phyloP scores from a whole-genome alignment of 2,113 vertebrate genomes.

The Prunella fulvescens region DNA sequence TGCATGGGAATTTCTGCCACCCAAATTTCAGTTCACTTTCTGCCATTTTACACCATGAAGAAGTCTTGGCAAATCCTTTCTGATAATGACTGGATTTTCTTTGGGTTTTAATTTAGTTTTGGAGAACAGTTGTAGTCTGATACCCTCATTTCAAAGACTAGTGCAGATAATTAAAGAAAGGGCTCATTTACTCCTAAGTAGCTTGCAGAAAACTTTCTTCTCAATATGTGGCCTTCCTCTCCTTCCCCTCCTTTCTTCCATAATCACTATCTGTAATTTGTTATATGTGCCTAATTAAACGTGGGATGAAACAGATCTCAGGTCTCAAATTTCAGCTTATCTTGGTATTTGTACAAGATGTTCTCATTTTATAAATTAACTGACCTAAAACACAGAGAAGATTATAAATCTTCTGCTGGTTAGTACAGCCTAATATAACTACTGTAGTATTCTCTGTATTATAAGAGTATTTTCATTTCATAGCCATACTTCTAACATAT shows the following conservation, averaged over 20 bases:
- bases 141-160: conserved; percentile 1
- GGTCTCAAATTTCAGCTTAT: conserved; percentile 23
- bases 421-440: neutral
- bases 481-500: neutral
- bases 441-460: neutral
- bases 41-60: neutral
- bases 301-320: neutral
- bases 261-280: conserved; percentile 14
- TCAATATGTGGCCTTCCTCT: neutral
- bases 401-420: conserved; percentile 29
- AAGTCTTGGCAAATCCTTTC: neutral
- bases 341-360: conserved; percentile 30
- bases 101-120: neutral
- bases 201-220: conserved; percentile 29
- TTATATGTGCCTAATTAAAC: conserved; percentile 36
- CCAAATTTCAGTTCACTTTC: neutral
- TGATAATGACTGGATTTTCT: neutral
- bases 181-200: conserved; percentile 47
- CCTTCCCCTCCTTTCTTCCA: neutral
- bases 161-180: conserved; percentile 46
- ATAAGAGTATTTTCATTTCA: neutral
- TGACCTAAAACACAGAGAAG: neutral
- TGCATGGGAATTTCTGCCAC: neutral
- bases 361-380: conserved; percentile 37
- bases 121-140: neutral